Percentiles rank a stretch among this genome's conserved stretches.
These are phyloP conservation scores for Tridacna crocea DNA, from an alignment of 2,888 invertebrate species.

Conservation along the genomic window DNA sequence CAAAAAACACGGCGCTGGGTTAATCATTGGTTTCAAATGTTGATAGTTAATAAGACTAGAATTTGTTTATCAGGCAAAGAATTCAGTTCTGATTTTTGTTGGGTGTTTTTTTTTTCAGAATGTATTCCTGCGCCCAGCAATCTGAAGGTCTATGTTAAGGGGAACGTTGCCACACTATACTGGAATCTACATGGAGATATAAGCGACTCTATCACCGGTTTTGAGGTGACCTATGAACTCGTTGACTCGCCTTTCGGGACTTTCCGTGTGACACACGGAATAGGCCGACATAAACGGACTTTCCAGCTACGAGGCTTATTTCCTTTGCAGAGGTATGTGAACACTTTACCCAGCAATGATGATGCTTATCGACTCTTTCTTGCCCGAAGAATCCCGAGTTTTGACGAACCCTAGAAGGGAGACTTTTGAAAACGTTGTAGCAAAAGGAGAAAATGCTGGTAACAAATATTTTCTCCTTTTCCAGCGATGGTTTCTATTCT, in stretches of 20 bases:
- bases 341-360: no score
- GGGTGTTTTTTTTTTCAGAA: constrained; percentile 21
- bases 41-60: neutral
- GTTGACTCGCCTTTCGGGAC: constrained; percentile 40
- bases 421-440: no score
- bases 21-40: neutral
- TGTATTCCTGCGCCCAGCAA: constrained; percentile 35
- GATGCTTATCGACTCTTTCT: no score
- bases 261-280: constrained; percentile 51
- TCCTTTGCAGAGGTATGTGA: constrained; percentile 47
- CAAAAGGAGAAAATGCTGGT: no score
- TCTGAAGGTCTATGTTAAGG: constrained; percentile 42
- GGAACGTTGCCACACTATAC: constrained; percentile 38
- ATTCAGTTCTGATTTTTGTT: neutral
- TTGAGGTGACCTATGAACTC: constrained; percentile 52
- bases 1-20: neutral
- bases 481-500: no score
- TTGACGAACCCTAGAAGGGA: no score
- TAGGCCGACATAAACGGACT: constrained; percentile 41
- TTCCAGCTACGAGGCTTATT: constrained; percentile 46
- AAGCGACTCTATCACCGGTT: constrained; percentile 26
- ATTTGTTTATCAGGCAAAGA: neutral
- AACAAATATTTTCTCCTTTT: no score
- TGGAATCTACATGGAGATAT: constrained; percentile 43
- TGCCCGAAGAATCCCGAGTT: no score